Evolutionary conservation across 53 echinoderm and acorn worm genomes (phyloP).

Genomic region (Temnopleurus reevesii): DNA sequence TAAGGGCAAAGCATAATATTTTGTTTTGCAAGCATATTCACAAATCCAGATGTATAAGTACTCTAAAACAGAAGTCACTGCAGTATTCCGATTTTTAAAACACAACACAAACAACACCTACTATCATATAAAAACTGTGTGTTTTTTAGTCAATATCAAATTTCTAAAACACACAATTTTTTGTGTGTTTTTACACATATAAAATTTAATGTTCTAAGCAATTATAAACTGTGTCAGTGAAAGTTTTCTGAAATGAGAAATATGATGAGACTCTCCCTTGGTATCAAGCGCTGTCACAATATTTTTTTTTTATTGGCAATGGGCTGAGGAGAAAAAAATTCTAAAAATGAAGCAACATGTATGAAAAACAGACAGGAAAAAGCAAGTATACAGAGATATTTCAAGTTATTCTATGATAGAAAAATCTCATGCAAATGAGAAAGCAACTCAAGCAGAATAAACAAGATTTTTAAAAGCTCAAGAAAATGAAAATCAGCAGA

Average conservation of each 20-base stretch:
- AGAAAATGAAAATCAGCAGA: too few relatives aligned
- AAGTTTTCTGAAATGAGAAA: neutral
- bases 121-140: too few relatives aligned
- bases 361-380: neutral
- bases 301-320: too few relatives aligned
- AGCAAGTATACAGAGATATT: neutral
- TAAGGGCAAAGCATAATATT: neutral
- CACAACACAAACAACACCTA: too few relatives aligned
- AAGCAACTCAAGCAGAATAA: neutral
- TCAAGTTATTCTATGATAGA: neutral
- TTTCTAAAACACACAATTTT: neutral
- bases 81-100: too few relatives aligned
- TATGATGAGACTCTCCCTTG: neutral
- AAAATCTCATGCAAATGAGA: neutral
- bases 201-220: neutral
- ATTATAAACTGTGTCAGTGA: too few relatives aligned
- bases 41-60: neutral
- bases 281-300: constrained; percentile 1
- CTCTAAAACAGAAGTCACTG: too few relatives aligned
- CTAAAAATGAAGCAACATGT: neutral
- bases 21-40: too few relatives aligned
- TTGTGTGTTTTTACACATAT: neutral
- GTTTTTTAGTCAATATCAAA: too few relatives aligned
- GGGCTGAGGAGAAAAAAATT: neutral
- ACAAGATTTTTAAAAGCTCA: neutral